phyloP scores from a whole-genome alignment of 2,113 vertebrate genomes.

The Oreotrochilus melanogaster region DNA sequence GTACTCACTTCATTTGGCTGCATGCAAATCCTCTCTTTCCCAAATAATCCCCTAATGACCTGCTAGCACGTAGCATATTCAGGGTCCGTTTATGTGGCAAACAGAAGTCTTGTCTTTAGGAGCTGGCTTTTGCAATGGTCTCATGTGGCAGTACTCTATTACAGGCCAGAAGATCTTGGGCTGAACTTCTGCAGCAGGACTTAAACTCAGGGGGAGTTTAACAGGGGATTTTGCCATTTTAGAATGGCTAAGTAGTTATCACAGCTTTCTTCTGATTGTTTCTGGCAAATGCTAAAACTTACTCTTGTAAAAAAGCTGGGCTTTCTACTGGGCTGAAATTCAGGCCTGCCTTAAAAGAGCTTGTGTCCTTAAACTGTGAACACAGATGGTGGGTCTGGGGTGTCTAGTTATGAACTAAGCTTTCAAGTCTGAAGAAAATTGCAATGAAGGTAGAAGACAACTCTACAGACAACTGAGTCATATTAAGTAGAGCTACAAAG shows the following conservation, averaged over 20 bases:
- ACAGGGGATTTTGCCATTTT: background rate
- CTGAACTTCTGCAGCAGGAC: background rate
- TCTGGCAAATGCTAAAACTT: background rate
- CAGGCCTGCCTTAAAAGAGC: background rate
- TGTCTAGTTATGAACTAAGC: background rate
- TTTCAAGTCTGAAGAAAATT: background rate
- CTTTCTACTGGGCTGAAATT: background rate
- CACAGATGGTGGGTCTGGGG: background rate
- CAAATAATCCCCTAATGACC: constrained; percentile 31
- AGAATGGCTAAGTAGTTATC: background rate
- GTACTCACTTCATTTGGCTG: background rate
- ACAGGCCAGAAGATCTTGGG: background rate
- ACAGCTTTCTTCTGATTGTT: background rate
- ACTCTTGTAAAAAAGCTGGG: background rate
- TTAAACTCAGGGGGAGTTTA: background rate
- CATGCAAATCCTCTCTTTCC: constrained; percentile 4
- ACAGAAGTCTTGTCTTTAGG: background rate
- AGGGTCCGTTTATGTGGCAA: background rate
- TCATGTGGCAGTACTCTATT: background rate
- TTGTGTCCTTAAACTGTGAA: background rate
- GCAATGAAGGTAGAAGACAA: background rate
- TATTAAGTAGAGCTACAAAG: background rate
- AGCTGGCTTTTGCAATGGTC: background rate
- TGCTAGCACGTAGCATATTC: background rate
- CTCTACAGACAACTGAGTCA: background rate